Conservation (phyloP, 2,888 invertebrate genomes). For the Bombylius major region DNA sequence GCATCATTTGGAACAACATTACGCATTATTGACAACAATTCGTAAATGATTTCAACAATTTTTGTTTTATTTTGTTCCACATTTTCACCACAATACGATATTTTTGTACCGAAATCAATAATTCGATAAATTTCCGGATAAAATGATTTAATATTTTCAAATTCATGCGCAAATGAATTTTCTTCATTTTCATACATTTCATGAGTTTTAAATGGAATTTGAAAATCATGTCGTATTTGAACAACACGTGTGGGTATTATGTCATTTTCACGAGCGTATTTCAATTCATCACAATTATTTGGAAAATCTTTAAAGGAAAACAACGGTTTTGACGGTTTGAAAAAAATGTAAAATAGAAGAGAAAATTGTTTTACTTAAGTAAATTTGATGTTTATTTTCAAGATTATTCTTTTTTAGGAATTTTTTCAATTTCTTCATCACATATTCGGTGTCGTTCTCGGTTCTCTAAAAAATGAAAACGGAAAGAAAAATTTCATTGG, state of each 20-base stretch:
- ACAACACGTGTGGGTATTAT: constrained; percentile 11
- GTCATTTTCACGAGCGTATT: constrained; percentile 5
- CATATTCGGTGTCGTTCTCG: constrained; percentile 1
- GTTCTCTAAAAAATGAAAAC: not conserved
- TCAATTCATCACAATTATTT: constrained; percentile 8
- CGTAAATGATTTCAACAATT: not conserved
- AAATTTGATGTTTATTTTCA: constrained; percentile 12
- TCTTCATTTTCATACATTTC: not conserved
- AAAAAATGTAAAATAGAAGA: not conserved
- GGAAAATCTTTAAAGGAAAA: constrained; percentile 13
- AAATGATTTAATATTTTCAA: constrained; percentile 7
- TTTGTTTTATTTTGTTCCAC: not conserved
- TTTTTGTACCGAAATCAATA: constrained; percentile 2
- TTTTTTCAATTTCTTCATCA: constrained; percentile 11
- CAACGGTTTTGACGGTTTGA: not conserved
- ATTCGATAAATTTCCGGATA: constrained; percentile 3
- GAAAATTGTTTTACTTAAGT: constrained; percentile 12
- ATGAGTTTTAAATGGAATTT: constrained; percentile 5
- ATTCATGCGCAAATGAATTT: not conserved
- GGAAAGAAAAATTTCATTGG: not conserved
- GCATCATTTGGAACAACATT: not conserved
- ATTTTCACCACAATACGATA: not conserved
- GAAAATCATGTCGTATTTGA: constrained; percentile 7
- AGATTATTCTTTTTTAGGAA: constrained; percentile 7
- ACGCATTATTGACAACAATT: constrained; percentile 8